Evolutionary conservation across 2,888 invertebrate genomes (phyloP).

Genomic region (Cantharis lateralis): DNA sequence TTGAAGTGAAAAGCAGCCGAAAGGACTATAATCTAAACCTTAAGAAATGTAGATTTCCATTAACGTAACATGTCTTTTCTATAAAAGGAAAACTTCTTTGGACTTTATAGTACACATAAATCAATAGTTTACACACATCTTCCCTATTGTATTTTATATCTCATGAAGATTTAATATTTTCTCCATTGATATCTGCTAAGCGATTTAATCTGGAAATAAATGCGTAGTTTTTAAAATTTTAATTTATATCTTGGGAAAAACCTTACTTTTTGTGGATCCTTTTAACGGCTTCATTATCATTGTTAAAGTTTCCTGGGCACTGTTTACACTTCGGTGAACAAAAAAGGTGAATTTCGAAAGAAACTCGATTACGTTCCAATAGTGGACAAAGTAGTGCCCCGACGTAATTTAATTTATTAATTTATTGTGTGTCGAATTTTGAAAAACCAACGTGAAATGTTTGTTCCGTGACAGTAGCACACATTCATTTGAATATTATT

Average conservation of each 20-base stretch:
- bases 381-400: not conserved
- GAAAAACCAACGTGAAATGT: not conserved
- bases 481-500: not conserved
- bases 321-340: not conserved
- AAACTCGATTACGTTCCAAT: not conserved
- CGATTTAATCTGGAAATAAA: not conserved
- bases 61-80: slow-evolving; percentile 8
- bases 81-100: slow-evolving; percentile 5
- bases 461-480: not conserved
- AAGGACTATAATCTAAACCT: slow-evolving; percentile 8
- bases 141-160: not conserved
- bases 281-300: slow-evolving; percentile 3
- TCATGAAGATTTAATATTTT: not conserved
- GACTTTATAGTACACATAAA: slow-evolving; percentile 1
- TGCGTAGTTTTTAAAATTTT: not conserved
- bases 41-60: slow-evolving; percentile 8
- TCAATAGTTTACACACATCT: not conserved
- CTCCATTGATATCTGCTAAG: not conserved
- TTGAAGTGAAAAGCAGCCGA: slow-evolving; percentile 2
- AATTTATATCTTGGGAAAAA: not conserved
- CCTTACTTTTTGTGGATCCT: not conserved
- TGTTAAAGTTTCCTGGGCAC: not conserved
- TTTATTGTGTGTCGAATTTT: not conserved
- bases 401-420: not conserved
- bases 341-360: not conserved